Percentiles rank a stretch among this genome's conserved stretches.
Conservation (phyloP, 2,888 invertebrate species). For the Hirtodrosophila duncani region DNA sequence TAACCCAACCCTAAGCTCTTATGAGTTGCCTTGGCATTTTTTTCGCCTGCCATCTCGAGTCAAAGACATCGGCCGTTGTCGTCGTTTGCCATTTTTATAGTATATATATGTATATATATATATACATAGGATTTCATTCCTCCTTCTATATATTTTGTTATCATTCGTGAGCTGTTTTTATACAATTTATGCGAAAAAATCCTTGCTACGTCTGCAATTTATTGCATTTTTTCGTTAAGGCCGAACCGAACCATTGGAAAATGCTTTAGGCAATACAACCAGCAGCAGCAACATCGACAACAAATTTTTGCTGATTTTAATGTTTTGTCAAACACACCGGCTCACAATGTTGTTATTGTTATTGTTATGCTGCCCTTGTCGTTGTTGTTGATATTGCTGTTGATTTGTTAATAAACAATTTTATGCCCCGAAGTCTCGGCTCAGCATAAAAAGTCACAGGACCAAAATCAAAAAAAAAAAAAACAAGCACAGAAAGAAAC, state of each 20-base stretch:
- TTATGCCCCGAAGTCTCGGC: slow-evolving; percentile 55
- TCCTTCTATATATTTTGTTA: slow-evolving; percentile 33
- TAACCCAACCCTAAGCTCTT: slow-evolving; percentile 22
- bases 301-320: slow-evolving; percentile 66
- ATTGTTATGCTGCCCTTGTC: slow-evolving; percentile 17
- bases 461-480: slow-evolving; percentile 6
- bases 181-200: slow-evolving; percentile 71
- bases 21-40: slow-evolving; percentile 65
- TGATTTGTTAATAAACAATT: slow-evolving; percentile 71
- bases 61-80: slow-evolving; percentile 6
- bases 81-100: slow-evolving; percentile 14
- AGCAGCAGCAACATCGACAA: slow-evolving; percentile 9
- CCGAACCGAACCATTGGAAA: slow-evolving; percentile 55
- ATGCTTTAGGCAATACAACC: slow-evolving; percentile 40
- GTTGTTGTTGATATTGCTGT: slow-evolving; percentile 47
- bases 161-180: slow-evolving; percentile 32
- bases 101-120: slow-evolving; percentile 12
- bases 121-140: slow-evolving; percentile 36
- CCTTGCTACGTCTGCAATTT: slow-evolving; percentile 70
- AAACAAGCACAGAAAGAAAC: slow-evolving; percentile 2
- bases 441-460: slow-evolving; percentile 50
- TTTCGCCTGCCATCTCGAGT: slow-evolving; percentile 18
- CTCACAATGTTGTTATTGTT: slow-evolving; percentile 9
- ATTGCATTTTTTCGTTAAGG: slow-evolving; percentile 63
- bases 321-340: slow-evolving; percentile 58